Base-by-base conservation (phyloP, 2,113 vertebrate species). In the Cyrtonyx montezumae region DNA sequence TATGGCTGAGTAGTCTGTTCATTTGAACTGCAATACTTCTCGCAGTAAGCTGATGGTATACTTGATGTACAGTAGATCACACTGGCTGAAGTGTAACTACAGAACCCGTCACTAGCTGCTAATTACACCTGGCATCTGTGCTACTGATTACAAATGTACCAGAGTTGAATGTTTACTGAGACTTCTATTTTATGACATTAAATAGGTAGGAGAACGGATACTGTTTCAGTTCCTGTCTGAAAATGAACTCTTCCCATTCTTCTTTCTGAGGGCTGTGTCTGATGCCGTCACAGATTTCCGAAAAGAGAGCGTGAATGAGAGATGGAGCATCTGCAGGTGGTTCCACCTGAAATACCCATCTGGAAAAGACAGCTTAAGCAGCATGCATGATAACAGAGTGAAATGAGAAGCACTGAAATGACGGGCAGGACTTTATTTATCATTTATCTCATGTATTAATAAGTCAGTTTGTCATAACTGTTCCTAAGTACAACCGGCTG, bases 311-410 rank as follows among this genome's bases (percentile, higher is more conserved):
- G 2, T 30, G 48, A 86, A 73, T 76, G 66, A 93, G 62, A 82
- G 56, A 67, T 79, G 34, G n/a, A 91, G 11, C 55, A 88, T 76
- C 74, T 79, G 69, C 62, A 79, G 58, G 56, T 93, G 62, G 21
- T 75, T 94, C 79, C 90, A 62, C 63, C 86, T 94, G 87, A 91
- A 88, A 85, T 91, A 77, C 70, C 78, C 9, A 78, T 43, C 80
- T 90, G 49, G 37, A 84, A 88, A 84, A 79, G 66, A 91, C 30
- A 75, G 34, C 13, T 84, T 56, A 75, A 76, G 55, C 8, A 70
- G 25, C 2, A 0, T 28, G 49, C n/a, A 67, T 86, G 59, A 68
- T 74, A 88, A 95, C 26, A 30, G 51, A 28, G 51, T 77, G 67
- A 88, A 81, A 84, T 53, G 26, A 6, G 43, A 82, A 92, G 82